Conservation (phyloP, 2,797 vertebrate species). For the Vipera ursinii region DNA sequence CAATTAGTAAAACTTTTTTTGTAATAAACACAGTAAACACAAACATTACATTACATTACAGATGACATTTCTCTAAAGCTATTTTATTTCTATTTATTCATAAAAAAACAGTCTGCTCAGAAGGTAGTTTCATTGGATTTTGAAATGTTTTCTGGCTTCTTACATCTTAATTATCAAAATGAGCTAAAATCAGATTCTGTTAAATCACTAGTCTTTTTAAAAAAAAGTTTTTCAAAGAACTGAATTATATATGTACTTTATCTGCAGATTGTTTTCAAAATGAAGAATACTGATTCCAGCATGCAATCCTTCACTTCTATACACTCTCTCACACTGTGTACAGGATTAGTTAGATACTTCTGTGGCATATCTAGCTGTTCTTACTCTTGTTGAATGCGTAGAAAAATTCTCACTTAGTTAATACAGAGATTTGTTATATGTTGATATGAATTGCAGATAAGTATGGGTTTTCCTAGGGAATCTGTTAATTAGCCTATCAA, state of each 20-base stretch:
- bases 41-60: not conserved
- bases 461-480: not conserved
- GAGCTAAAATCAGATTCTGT: not conserved
- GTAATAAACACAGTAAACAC: not conserved
- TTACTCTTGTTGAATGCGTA: not conserved
- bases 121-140: not conserved
- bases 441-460: not conserved
- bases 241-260: not conserved
- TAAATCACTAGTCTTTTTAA: not conserved
- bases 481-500: not conserved
- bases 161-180: not conserved
- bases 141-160: not conserved
- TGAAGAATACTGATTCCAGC: not conserved
- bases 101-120: not conserved
- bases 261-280: not conserved
- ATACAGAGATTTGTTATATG: not conserved
- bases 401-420: not conserved
- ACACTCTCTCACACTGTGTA: not conserved
- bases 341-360: not conserved
- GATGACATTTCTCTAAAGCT: not conserved
- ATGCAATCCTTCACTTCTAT: not conserved
- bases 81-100: not conserved
- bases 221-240: not conserved
- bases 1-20: not conserved
- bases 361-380: not conserved